Evolutionary conservation across 2,888 invertebrate species (phyloP), one percentile per base, ranked within the genome.

Genomic region (Eurois occulta): DNA sequence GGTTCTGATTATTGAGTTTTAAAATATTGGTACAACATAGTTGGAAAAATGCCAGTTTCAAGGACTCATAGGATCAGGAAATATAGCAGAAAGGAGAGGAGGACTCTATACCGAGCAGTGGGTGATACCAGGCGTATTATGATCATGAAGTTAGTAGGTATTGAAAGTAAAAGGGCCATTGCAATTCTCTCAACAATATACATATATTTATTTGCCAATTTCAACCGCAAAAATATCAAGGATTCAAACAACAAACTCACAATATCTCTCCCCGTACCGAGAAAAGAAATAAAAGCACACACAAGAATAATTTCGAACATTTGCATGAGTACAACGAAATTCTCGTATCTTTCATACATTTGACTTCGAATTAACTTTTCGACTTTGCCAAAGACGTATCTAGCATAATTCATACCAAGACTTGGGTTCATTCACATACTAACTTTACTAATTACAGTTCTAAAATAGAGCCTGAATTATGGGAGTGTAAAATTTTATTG

Each of bases 371-470:
- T 70, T 73, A 84, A 84, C 80, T 72, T 74, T 69, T 60, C 70
- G 75, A 80, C 82, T 78, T 82, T 84, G 55, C 7, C 72, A 84
- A 88, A 86, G 80, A 70, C 80, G 64, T 81, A 72, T 70, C 35
- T 5, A 65, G 46, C 41, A 84, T 88, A 79, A 88, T 62, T 87
- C 81, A 87, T 72, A 64, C 75, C 60, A 24, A 80, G 73, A 74
- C 77, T 82, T 58, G n/a, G 32, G 64, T 77, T 78, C 69, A 75
- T 75, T 86, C 78, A 84, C 75, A 84, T 72, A 60, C 68, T 58
- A 87, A 87, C 79, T 87, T 87, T 67, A 46, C 67, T 86, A 88
- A 81, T 87, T 87, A 84, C 66, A 67, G 62, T 69, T 86, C 75
- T 72, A 52, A 72, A 78, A 77, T 81, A 77, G 75, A 76, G 55